Conservation (phyloP, 2,888 invertebrate genomes). For the Orchesellides sinensis region DNA sequence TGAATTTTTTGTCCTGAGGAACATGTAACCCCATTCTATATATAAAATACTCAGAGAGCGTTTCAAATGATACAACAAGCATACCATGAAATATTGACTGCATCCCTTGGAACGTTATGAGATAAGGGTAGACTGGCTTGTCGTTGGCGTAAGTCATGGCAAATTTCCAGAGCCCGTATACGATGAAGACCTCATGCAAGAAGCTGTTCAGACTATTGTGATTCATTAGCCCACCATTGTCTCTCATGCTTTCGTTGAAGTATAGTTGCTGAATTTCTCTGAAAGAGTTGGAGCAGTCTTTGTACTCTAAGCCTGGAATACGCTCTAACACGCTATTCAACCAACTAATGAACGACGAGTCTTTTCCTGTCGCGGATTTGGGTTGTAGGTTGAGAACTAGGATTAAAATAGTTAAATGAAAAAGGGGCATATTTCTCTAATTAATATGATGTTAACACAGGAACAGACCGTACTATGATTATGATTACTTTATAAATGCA, state of each 20-base stretch:
- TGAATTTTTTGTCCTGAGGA: too few relatives aligned
- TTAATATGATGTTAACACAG: too few relatives aligned
- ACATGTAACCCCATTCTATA: too few relatives aligned
- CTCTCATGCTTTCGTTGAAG: slow-evolving; percentile 12
- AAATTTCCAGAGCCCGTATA: slow-evolving; percentile 57
- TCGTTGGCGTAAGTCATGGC: slow-evolving; percentile 54
- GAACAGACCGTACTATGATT: not conserved
- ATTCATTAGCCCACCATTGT: not conserved
- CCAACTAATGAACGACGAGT: slow-evolving; percentile 39
- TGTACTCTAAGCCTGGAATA: slow-evolving; percentile 26
- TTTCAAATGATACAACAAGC: too few relatives aligned
- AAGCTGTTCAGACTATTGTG: slow-evolving; percentile 49
- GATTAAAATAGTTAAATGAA: too few relatives aligned
- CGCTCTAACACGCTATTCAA: slow-evolving; percentile 9
- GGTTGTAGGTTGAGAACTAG: not conserved
- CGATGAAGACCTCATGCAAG: slow-evolving; percentile 59
- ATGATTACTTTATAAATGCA: not conserved
- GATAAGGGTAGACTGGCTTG: slow-evolving; percentile 65
- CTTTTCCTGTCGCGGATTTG: slow-evolving; percentile 10
- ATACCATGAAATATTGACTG: slow-evolving; percentile 6
- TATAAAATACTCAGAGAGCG: too few relatives aligned
- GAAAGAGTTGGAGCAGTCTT: not conserved
- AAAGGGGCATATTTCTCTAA: too few relatives aligned
- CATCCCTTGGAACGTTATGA: slow-evolving; percentile 41
- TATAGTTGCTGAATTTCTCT: slow-evolving; percentile 53